Base-by-base conservation (phyloP, 1,140 invertebrate species). In the Leptinotarsa texana region DNA sequence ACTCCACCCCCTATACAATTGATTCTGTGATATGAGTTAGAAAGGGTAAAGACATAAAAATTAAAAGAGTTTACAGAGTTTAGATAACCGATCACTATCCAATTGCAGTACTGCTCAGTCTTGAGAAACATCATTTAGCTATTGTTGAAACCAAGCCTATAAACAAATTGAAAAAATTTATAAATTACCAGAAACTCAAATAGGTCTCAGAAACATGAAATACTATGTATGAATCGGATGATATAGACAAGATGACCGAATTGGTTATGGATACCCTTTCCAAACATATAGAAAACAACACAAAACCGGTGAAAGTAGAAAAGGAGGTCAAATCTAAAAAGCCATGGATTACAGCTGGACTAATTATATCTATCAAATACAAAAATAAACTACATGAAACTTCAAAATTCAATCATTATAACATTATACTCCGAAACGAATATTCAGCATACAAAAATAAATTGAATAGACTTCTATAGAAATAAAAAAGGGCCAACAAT, bases 21-120 rank as follows among this genome's bases (percentile, higher is more conserved):
- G 57, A 62, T 62, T 62, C 57, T 62, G 21, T 62, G 57, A 62
- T 62, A 62, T 13, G 8, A 62, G 13, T 62, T 62, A 62, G 57
- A 62, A 62, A 13, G 57, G 2, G 13, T 62, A 11, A 62, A 17
- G 17, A 17, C 24, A 62, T 8, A 8, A 17, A 62, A 62, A 62
- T 17, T 3, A 3, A 62, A 62, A 62, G 13, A 62, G 0, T 62
- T 62, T 17, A 62, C 57, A 62, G 57, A 62, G 57, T 1, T 62
- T 17, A n/a, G n/a, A 27, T 6, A 27, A 27, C 27, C 1, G 27
- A 4, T 27, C 5, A 27, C 27, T 27, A 27, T 27, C 27, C 5
- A 27, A 27, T 27, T 27, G 27, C 27, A 6, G 27, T 27, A 27
- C 27, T 27, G 5, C 6, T 27, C 27, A 27, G 5, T 27, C 27